Evolutionary conservation across 2,797 vertebrate genomes (phyloP).

Genomic region (Malurus leucopterus): DNA sequence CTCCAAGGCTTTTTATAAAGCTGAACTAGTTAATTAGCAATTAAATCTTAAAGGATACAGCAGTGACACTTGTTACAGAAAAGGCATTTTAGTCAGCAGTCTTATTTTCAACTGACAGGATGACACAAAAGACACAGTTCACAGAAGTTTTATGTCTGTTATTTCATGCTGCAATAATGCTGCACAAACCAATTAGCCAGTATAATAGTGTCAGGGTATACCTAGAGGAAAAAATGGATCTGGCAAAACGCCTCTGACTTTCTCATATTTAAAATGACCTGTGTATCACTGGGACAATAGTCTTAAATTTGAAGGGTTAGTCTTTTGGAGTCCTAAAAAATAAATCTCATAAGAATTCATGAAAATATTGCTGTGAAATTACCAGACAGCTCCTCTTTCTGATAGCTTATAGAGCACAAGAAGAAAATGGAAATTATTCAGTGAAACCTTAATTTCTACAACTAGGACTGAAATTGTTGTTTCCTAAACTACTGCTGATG

Average conservation of each 20-base stretch:
- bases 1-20: background rate
- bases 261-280: background rate
- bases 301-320: background rate
- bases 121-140: background rate
- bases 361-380: background rate
- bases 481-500: background rate
- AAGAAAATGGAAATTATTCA: background rate
- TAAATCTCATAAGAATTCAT: background rate
- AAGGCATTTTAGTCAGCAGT: background rate
- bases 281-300: background rate
- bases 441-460: background rate
- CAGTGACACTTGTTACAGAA: background rate
- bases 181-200: background rate
- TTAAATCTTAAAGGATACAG: background rate
- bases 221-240: background rate
- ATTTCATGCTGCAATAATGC: constrained; percentile 5
- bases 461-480: background rate
- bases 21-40: background rate
- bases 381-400: background rate
- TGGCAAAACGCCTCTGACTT: background rate
- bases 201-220: background rate
- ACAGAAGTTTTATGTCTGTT: background rate
- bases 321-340: background rate
- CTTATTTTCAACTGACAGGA: background rate
- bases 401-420: background rate